Base-by-base conservation (phyloP, 2,797 vertebrate genomes). In the Mormyrops boulengeri region DNA sequence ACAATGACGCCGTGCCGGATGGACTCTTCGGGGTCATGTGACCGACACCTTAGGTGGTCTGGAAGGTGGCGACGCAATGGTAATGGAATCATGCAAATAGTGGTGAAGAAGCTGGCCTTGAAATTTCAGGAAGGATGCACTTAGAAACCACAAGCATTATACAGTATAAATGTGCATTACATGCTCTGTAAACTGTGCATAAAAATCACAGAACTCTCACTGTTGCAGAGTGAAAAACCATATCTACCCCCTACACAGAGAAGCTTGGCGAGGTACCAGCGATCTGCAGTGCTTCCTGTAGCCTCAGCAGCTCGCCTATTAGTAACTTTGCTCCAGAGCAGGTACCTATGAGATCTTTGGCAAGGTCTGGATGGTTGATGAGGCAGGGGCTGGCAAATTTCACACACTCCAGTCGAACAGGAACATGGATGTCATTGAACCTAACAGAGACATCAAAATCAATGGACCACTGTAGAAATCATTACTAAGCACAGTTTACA, bases 351-450 rank as follows among this genome's bases (percentile, higher is more conserved):
- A 99, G 97, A 93, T 99, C 98, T 95, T 99, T 99, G 87, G 98
- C 98, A 94, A 99, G 93, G 93, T 99, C 98, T 0, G 98, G 98
- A 92, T 99, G 98, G 94, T 99, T 99, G 97, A 99, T 98, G 92
- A 99, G 97, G 93, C 98, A 99, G 92, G 99, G 97, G 92, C 98
- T 99, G 91, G 98, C 98, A 92, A 99, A 99, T 94, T 99, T 99
- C 52, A 99, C 98, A 95, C 98, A 99, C 92, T 99, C 98, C 93
- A 99, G 95, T 91, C 98, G 97, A 92, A 99, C 98, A 89, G 98
- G 98, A 91, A 99, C 98, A 1, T 99, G 98, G 94, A 99, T 99
- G 94, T 99, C 98, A 93, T 99, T 99, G 93, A 99, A 99, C 94
- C 98, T 99, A 89, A 90, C 4, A 85, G 1, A 73, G 47, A 30